Evolutionary conservation across 2,113 vertebrate species (phyloP).

Genomic region (Micronycteris hirsuta): DNA sequence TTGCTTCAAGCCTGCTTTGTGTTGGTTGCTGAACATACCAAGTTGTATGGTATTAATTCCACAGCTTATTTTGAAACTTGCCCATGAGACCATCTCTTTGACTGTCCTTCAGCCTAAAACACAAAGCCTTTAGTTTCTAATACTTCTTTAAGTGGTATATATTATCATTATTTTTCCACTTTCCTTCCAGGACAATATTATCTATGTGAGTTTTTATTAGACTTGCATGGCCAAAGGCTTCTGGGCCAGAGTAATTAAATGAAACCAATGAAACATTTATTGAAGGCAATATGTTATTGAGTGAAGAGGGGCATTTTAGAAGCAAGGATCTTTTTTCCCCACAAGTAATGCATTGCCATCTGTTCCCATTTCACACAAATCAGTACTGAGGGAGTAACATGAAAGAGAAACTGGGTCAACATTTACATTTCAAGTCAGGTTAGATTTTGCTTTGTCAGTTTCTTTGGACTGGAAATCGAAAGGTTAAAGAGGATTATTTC

Average conservation of each 20-base stretch:
- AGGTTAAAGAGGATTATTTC: constrained; percentile 40
- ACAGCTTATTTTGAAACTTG: constrained; percentile 35
- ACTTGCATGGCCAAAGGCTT: neutral
- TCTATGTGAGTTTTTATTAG: constrained; percentile 40
- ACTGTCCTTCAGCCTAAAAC: neutral
- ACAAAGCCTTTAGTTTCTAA: neutral
- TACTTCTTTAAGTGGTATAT: neutral
- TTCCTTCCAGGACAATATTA: constrained; percentile 17
- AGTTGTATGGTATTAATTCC: constrained; percentile 26
- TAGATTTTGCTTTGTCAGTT: constrained; percentile 43
- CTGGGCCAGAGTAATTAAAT: constrained; percentile 27
- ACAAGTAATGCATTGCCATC: constrained; percentile 35
- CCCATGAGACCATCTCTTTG: neutral
- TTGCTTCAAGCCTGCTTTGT: neutral
- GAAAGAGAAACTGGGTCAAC: constrained; percentile 53
- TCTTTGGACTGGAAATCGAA: constrained; percentile 11
- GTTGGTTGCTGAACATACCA: neutral
- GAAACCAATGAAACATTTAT: constrained; percentile 51
- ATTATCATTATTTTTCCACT: constrained; percentile 40
- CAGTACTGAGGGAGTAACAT: constrained; percentile 22
- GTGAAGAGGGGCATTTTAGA: neutral
- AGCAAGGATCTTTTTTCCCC: neutral
- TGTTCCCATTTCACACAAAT: constrained; percentile 49
- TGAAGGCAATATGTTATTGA: constrained; percentile 18
- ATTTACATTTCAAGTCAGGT: constrained; percentile 60